These are phyloP conservation scores for Mohoua ochrocephala DNA, from an alignment of 2,113 vertebrate species.

Conservation along the genomic window DNA sequence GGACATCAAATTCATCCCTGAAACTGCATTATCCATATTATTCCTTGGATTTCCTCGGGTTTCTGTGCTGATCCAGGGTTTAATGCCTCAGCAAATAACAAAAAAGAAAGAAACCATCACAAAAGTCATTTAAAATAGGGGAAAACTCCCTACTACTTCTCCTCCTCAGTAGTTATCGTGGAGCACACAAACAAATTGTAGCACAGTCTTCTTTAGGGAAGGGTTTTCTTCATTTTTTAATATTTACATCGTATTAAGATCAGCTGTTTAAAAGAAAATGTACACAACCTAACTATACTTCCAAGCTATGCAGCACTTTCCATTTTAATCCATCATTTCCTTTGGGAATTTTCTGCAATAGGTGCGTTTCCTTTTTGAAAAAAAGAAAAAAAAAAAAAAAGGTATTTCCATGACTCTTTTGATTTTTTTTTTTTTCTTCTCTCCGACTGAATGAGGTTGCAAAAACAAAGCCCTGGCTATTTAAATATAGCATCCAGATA, in stretches of 20 bases:
- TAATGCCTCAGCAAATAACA: neutral
- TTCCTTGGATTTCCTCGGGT: neutral
- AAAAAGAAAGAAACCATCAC: neutral
- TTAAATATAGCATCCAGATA: neutral
- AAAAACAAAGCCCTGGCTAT: neutral
- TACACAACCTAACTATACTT: neutral
- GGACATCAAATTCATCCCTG: neutral
- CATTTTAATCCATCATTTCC: neutral
- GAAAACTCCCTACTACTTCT: neutral
- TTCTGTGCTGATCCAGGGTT: neutral
- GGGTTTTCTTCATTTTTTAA: neutral
- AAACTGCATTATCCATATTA: neutral
- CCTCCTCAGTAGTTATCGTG: neutral
- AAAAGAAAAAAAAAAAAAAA: neutral
- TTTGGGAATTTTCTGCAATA: neutral
- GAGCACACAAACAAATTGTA: neutral
- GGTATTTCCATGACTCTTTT: neutral
- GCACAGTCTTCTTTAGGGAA: neutral
- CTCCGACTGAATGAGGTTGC: neutral
- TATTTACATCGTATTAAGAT: neutral
- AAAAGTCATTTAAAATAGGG: neutral
- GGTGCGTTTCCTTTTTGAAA: neutral
- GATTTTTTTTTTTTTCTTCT: neutral
- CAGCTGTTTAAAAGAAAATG: neutral
- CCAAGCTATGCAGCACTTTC: neutral